phyloP scores from a whole-genome alignment of 2,113 vertebrate species.

The Progne subis region DNA sequence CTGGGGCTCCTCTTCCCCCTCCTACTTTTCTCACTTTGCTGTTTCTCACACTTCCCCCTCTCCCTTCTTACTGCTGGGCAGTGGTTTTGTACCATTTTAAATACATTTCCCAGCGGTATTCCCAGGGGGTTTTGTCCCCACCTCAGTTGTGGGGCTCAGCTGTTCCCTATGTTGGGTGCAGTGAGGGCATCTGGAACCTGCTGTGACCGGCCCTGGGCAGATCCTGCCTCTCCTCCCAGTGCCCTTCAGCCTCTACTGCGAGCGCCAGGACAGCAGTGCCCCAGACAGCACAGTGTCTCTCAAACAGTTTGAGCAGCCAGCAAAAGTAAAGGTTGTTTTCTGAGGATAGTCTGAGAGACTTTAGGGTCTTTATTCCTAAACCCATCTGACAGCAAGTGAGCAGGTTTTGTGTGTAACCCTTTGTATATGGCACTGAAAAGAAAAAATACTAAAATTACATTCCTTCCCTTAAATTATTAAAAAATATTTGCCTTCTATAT shows the following conservation, averaged over 20 bases:
- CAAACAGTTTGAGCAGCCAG: not conserved
- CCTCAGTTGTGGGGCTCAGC: not conserved
- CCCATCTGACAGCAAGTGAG: not conserved
- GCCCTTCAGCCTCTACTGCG: not conserved
- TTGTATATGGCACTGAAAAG: not conserved
- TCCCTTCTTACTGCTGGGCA: not conserved
- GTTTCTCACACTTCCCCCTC: not conserved
- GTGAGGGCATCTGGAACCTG: not conserved
- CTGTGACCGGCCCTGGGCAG: not conserved
- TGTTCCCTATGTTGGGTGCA: fast-evolving
- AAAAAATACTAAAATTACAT: not conserved
- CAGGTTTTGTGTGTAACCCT: not conserved
- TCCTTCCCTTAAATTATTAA: not conserved
- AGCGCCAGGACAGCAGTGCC: fast-evolving
- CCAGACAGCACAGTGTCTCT: not conserved
- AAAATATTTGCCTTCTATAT: not conserved
- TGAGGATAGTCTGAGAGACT: not conserved
- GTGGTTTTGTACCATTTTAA: not conserved
- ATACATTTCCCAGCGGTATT: not conserved
- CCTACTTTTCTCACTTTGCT: not conserved
- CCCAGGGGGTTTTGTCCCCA: not conserved
- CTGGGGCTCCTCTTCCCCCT: fast-evolving
- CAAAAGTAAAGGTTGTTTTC: not conserved
- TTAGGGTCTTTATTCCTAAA: not conserved
- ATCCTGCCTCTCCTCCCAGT: not conserved